Conservation (phyloP, 2,797 vertebrate genomes). For the Myripristis jacobus region DNA sequence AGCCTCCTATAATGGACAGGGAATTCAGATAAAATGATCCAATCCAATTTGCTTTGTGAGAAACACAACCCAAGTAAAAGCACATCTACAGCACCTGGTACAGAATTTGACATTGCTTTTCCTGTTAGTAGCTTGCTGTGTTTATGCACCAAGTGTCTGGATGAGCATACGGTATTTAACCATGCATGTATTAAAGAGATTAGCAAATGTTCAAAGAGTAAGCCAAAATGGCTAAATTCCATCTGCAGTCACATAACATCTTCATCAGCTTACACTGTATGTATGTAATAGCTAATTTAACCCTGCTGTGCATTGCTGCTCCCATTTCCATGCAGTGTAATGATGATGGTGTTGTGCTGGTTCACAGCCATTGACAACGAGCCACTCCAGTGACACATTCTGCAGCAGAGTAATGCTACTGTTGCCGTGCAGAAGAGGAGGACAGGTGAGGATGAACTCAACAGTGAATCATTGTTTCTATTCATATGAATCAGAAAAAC, state of each 20-base stretch:
- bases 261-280: background rate
- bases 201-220: conserved; percentile 12
- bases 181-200: conserved; percentile 15
- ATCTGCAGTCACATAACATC: background rate
- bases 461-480: conserved; percentile 7
- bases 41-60: no score
- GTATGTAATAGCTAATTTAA: background rate
- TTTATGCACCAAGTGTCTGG: background rate
- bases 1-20: no score
- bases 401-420: background rate
- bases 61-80: no score
- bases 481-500: conserved; percentile 16
- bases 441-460: conserved; percentile 1
- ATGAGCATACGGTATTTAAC: conserved; percentile 31
- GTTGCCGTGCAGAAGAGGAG: background rate
- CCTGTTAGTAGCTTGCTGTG: background rate
- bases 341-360: no score
- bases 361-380: background rate
- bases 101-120: no score
- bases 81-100: no score
- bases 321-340: background rate
- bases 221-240: conserved; percentile 12
- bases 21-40: no score
- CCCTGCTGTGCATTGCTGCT: background rate
- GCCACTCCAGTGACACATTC: background rate